Evolutionary conservation across 2,888 invertebrate species (phyloP).

Genomic region (Heterodera filipjevi): DNA sequence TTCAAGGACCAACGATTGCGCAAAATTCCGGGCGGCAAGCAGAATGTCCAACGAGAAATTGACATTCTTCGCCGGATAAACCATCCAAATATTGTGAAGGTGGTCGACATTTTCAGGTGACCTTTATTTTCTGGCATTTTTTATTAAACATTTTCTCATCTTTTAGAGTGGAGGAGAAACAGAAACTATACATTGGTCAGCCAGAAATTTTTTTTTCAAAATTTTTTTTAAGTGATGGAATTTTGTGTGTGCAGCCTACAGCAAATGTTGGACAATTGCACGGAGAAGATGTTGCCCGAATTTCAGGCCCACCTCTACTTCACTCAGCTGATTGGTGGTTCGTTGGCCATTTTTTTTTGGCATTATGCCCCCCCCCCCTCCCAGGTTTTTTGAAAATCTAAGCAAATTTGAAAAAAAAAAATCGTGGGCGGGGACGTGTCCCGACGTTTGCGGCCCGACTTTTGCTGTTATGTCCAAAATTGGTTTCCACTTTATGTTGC

Average conservation of each 20-base stretch:
- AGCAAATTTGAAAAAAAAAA: too few relatives aligned
- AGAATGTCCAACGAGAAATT: conserved; percentile 76
- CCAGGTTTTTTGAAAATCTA: too few relatives aligned
- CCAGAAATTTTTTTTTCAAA: not conserved
- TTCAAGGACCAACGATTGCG: conserved; percentile 50
- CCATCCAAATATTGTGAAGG: conserved; percentile 90
- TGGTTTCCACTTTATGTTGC: too few relatives aligned
- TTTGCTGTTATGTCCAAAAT: too few relatives aligned
- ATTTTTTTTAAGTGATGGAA: conserved; percentile 76
- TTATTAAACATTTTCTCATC: not conserved
- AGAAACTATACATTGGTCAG: conserved; percentile 85
- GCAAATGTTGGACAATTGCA: conserved; percentile 88
- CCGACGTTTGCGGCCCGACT: too few relatives aligned
- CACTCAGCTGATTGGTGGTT: conserved; percentile 84
- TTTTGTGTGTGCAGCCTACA: conserved; percentile 88
- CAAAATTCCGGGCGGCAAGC: conserved; percentile 57
- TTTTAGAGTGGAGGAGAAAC: conserved; percentile 91
- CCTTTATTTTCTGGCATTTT: not conserved
- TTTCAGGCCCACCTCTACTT: conserved; percentile 72
- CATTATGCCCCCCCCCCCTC: too few relatives aligned
- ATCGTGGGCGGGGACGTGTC: too few relatives aligned
- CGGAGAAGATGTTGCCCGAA: conserved; percentile 83
- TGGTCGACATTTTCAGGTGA: conserved; percentile 71
- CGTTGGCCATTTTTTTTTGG: too few relatives aligned
- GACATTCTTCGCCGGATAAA: conserved; percentile 81